phyloP scores from a whole-genome alignment of 1,140 invertebrate species.

The Trichonephila clavipes region DNA sequence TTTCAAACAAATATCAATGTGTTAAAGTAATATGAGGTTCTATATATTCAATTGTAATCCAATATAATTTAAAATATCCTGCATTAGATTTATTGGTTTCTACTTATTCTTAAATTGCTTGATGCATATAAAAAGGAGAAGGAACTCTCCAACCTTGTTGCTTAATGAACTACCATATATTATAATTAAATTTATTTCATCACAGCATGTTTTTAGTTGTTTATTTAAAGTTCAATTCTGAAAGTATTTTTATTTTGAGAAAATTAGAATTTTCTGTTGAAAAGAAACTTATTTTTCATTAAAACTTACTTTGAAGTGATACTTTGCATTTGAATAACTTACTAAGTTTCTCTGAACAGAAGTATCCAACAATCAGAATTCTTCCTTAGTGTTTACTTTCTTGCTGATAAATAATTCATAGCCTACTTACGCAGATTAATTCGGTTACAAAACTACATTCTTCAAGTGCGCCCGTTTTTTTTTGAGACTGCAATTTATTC shows the following conservation, averaged over 20 bases:
- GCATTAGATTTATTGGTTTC: too few relatives aligned
- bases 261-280: background rate
- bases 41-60: too few relatives aligned
- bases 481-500: too few relatives aligned
- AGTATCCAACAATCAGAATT: background rate
- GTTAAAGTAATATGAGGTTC: too few relatives aligned
- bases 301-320: background rate
- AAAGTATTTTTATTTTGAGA: background rate
- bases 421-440: background rate
- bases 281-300: background rate
- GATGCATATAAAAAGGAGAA: too few relatives aligned
- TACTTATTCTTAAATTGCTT: too few relatives aligned
- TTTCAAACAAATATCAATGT: too few relatives aligned
- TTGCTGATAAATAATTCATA: conserved; percentile 24
- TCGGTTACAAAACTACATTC: background rate
- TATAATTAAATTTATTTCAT: too few relatives aligned
- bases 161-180: too few relatives aligned
- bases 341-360: background rate
- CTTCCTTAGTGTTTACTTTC: background rate
- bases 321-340: conserved; percentile 5
- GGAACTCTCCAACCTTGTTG: too few relatives aligned
- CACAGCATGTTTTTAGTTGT: too few relatives aligned
- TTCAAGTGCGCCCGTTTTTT: background rate
- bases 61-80: too few relatives aligned
- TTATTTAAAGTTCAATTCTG: background rate